Evolutionary conservation across 1,140 invertebrate genomes (phyloP), one percentile per base, ranked within the genome.

Genomic region (Vanessa tameamea): DNA sequence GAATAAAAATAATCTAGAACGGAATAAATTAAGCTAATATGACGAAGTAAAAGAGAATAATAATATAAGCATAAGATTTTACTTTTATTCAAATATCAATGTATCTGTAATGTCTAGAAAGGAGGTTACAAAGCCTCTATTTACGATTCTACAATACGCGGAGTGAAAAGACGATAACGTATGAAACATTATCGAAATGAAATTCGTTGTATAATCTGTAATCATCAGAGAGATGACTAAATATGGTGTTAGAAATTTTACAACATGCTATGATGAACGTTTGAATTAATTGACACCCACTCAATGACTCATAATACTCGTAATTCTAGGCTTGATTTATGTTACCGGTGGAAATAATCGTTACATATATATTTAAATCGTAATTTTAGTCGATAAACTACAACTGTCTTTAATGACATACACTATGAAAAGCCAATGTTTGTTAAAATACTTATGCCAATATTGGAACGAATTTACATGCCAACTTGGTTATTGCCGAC

Each of bases 191-290:
- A 61, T 61, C 12, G 15, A 37, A 43, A 61, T 37, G 26, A 61
- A 61, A 61, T 61, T 8, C 12, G 57, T 37, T 61, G 31, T 61
- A n/a, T 61, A 61, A 61, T 37, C 57, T 31, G 57, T 61, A 9
- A 61, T 61, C 9, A 37, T 37, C 31, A 61, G 57, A 31, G 23
- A 61, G 26, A 26, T 61, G 31, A 61, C 57, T 61, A 37, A n/a
- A 61, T 37, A 61, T 61, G 57, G 26, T 37, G 11, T 31, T 37
- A 61, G 57, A 61, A 61, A 66, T 50, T 66, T 64, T 48, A 64
- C 20, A 64, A 26, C 53, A 8, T 61, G 23, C 4, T 15, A 15
- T 15, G 5, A 23, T 37, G 31, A 8, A 61, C 31, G 13, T 59
- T 31, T 31, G 31, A 59, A 59, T 16, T 59, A 59, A 37, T 13